Percentiles rank a stretch among this genome's conserved stretches.
Conservation (phyloP, 2,888 invertebrate genomes). For the Drosophila prostipennis region DNA sequence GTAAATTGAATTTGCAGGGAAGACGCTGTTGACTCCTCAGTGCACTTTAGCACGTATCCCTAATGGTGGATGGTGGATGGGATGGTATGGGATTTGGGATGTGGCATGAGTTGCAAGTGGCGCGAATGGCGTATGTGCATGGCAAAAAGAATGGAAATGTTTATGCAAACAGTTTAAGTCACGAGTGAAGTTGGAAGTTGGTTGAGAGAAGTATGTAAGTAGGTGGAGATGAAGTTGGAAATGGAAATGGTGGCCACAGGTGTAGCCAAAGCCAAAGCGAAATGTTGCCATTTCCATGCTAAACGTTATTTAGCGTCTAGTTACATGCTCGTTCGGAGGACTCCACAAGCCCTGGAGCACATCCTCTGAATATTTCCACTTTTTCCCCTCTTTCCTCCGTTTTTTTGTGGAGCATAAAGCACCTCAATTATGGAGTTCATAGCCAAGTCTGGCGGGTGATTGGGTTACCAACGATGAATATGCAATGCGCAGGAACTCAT, state of each 20-base stretch:
- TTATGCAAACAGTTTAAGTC: conserved; percentile 73
- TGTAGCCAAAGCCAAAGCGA: conserved; percentile 11
- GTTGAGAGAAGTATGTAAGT: background rate
- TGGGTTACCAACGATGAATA: conserved; percentile 26
- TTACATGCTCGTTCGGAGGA: conserved; percentile 48
- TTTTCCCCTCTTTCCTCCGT: background rate
- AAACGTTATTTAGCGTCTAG: conserved; percentile 70
- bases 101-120: conserved; percentile 10
- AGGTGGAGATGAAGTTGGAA: background rate
- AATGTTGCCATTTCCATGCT: conserved; percentile 64
- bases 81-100: background rate
- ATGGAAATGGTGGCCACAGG: conserved; percentile 21
- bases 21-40: conserved; percentile 51
- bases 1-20: conserved; percentile 61
- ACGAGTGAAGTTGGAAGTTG: conserved; percentile 5
- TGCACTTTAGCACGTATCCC: conserved; percentile 69
- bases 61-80: conserved; percentile 12
- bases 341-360: conserved; percentile 10
- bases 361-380: conserved; percentile 19
- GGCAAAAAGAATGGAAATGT: conserved; percentile 54
- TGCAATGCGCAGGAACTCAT: conserved; percentile 14
- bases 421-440: conserved; percentile 36
- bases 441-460: conserved; percentile 23
- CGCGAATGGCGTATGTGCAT: conserved; percentile 13
- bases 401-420: conserved; percentile 20